Percentiles rank a stretch among this genome's conserved stretches.
Conservation (phyloP, 1,140 invertebrate species). For the Zeugodacus cucurbitae region DNA sequence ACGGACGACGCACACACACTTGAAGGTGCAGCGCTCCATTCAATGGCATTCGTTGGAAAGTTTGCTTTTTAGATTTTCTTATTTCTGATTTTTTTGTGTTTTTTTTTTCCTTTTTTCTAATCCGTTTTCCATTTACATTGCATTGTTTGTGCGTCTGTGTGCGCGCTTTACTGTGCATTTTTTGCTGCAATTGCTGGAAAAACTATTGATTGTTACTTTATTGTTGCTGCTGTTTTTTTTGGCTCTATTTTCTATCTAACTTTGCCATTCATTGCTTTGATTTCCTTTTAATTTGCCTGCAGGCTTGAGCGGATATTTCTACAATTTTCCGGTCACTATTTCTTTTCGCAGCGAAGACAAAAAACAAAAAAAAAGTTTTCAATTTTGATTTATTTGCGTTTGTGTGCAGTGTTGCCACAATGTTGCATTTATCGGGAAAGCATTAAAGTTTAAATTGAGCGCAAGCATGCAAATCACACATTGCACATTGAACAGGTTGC, state of each 20-base stretch:
- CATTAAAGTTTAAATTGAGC: neutral
- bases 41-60: slow-evolving; percentile 19
- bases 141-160: neutral
- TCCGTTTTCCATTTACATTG: slow-evolving; percentile 14
- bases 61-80: neutral
- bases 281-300: slow-evolving; percentile 33
- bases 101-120: neutral
- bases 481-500: no score
- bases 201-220: neutral
- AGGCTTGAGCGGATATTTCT: slow-evolving; percentile 5
- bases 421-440: neutral
- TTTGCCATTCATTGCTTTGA: slow-evolving; percentile 13
- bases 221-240: neutral
- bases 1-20: neutral
- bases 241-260: slow-evolving; percentile 4
- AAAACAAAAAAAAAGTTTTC: neutral
- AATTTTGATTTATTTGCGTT: neutral
- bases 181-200: neutral
- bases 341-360: neutral
- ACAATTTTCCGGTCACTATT: slow-evolving; percentile 19
- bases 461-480: neutral
- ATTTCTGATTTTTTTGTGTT: neutral
- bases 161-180: neutral
- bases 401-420: neutral
- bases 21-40: slow-evolving; percentile 4